A percentile compares a stretch with the other conserved stretches of the same genome.
Conservation (phyloP, 2,888 invertebrate genomes). For the Horisme vitalbata region DNA sequence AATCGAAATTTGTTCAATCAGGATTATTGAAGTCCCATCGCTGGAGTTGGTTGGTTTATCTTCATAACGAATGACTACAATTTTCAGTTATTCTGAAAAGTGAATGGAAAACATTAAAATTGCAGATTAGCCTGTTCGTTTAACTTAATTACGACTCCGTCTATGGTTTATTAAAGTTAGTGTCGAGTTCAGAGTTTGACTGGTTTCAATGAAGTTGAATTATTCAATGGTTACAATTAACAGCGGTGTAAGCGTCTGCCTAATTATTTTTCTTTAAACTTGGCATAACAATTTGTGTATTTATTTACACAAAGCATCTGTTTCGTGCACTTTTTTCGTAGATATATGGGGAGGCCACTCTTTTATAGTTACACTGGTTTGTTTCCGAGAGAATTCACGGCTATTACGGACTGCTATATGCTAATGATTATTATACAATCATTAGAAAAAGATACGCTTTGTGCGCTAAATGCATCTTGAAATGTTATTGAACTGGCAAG, state of each 20-base stretch:
- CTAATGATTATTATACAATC: too few relatives aligned
- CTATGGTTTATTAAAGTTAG: slow-evolving; percentile 30
- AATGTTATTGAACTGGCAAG: too few relatives aligned
- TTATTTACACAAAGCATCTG: too few relatives aligned
- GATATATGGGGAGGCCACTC: too few relatives aligned
- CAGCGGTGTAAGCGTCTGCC: neutral
- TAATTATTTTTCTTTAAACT: neutral
- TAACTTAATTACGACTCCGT: slow-evolving; percentile 30
- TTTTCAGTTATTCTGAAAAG: slow-evolving; percentile 27
- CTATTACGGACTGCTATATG: too few relatives aligned
- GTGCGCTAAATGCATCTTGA: too few relatives aligned
- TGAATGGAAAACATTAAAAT: slow-evolving; percentile 32
- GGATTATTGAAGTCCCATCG: slow-evolving; percentile 34
- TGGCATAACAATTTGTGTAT: neutral
- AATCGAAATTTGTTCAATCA: slow-evolving; percentile 39
- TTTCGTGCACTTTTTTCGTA: too few relatives aligned
- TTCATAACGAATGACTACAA: slow-evolving; percentile 39
- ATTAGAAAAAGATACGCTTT: too few relatives aligned
- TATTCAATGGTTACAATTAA: slow-evolving; percentile 27
- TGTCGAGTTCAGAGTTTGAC: slow-evolving; percentile 30
- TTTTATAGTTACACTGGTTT: too few relatives aligned
- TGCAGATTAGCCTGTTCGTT: slow-evolving; percentile 37
- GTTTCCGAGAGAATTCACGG: too few relatives aligned
- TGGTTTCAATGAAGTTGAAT: neutral
- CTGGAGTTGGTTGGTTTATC: slow-evolving; percentile 39